Base-by-base conservation (phyloP, 2,888 invertebrate species). In the Acleris laterana region DNA sequence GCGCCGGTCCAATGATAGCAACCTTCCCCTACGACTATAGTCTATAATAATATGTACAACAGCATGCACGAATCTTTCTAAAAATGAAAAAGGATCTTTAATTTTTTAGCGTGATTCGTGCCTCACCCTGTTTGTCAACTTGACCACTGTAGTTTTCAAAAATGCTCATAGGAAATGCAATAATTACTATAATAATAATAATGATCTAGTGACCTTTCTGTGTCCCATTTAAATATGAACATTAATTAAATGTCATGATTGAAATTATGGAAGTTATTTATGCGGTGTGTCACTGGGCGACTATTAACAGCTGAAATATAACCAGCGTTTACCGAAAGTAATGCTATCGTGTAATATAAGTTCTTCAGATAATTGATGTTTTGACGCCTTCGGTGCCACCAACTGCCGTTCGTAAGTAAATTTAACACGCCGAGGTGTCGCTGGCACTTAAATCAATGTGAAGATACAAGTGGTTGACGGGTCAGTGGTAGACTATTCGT, bases 161-260 rank as follows among this genome's bases (percentile, higher is more conserved):
- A 38, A 13, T 38, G 13, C 13, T 38, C 13, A 3, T 13, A 38
- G 71, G 75, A 70, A 72, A 76, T 72, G 65, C 73, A 74, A 78
- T 82, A 75, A 80, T 79, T 74, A 67, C 72, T 72, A 72, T 73
- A 72, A 69, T 71, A 72, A 50, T 57, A 50, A 44, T 46, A 46
- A 44, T 20, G 25, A n/a, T 50, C 74, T 74, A 75, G 72, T 72
- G 74, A 75, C 75, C 76, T 80, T 77, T 75, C 73, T 73, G 72
- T 71, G 59, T 73, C 69, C 70, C 68, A 73, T 73, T 77, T 77
- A 77, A 77, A 76, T 71, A 55, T 70, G 68, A 63, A 69, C 72
- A 72, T 77, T 78, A 76, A 78, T 81, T 77, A 77, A 77, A 76
- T 70, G 70, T 64, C 72, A 69, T 70, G 75, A 77, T 78, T 74